These are phyloP conservation scores for Phalera bucephala DNA, from an alignment of 2,888 invertebrate species.

Conservation along the genomic window DNA sequence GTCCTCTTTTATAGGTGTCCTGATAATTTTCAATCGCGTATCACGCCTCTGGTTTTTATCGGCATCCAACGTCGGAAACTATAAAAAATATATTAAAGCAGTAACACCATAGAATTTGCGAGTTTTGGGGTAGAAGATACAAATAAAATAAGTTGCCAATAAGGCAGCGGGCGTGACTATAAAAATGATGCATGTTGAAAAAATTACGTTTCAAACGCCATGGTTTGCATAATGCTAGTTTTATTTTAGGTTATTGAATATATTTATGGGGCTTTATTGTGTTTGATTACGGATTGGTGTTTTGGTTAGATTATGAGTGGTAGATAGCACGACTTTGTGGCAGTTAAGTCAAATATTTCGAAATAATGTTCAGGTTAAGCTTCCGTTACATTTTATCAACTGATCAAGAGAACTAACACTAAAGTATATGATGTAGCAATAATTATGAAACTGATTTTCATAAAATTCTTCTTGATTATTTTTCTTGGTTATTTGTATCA, in stretches of 20 bases:
- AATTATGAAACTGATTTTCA: no score
- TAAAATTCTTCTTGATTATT: no score
- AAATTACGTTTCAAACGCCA: constrained; percentile 34
- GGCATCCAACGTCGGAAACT: constrained; percentile 44
- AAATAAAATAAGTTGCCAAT: constrained; percentile 48
- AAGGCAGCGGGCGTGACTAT: constrained; percentile 42
- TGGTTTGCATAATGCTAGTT: constrained; percentile 35
- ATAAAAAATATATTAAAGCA: constrained; percentile 53
- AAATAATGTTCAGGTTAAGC: no score
- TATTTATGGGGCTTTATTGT: no score
- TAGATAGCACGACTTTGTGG: no score
- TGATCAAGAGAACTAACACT: no score
- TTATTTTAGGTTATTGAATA: constrained; percentile 23
- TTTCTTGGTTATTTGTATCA: no score
- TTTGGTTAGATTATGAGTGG: no score
- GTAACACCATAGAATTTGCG: constrained; percentile 47
- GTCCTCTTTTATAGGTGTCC: constrained; percentile 25
- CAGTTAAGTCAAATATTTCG: no score
- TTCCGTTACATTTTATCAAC: no score
- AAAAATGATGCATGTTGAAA: constrained; percentile 56
- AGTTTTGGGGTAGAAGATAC: constrained; percentile 36
- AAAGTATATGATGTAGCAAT: no score
- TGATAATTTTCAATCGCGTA: constrained; percentile 36
- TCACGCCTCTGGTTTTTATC: constrained; percentile 36
- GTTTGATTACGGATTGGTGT: no score